A percentile compares a stretch with the other conserved stretches of the same genome.
These are phyloP conservation scores for Tragelaphus scriptus DNA, from an alignment of 2,113 vertebrate genomes.

Conservation along the genomic window DNA sequence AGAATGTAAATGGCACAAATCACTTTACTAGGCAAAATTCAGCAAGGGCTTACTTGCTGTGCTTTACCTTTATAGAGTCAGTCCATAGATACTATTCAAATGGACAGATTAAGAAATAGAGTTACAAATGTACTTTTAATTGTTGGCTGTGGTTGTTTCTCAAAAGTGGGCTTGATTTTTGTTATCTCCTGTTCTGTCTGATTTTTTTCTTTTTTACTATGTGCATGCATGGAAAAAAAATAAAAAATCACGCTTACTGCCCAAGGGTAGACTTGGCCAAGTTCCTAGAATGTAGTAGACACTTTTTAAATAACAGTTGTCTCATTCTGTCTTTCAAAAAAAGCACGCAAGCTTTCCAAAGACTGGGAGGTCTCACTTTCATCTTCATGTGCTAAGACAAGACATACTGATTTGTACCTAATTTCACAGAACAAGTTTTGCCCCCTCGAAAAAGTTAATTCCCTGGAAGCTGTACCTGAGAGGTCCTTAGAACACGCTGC, in stretches of 20 bases:
- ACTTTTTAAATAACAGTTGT: not conserved
- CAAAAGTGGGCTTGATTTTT: not conserved
- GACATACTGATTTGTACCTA: not conserved
- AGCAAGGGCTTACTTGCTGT: not conserved
- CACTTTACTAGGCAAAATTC: not conserved
- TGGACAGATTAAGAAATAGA: not conserved
- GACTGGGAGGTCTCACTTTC: not conserved
- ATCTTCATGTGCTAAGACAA: not conserved
- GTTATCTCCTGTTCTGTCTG: not conserved
- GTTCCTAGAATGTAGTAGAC: not conserved
- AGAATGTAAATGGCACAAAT: not conserved
- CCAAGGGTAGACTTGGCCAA: not conserved
- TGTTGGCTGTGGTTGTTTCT: not conserved
- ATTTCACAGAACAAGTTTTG: not conserved
- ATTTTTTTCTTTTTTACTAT: not conserved
- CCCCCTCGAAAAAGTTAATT: not conserved
- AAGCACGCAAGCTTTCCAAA: constrained; percentile 16
- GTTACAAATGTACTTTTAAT: not conserved
- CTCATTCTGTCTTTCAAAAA: not conserved
- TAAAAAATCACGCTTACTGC: not conserved
- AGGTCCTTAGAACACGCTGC: not conserved
- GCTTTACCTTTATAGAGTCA: not conserved
- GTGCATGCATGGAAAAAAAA: not conserved
- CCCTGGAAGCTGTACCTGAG: constrained; percentile 74
- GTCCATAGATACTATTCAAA: not conserved